Conservation (phyloP, 1,140 invertebrate species). For the Cataglyphis hispanica region DNA sequence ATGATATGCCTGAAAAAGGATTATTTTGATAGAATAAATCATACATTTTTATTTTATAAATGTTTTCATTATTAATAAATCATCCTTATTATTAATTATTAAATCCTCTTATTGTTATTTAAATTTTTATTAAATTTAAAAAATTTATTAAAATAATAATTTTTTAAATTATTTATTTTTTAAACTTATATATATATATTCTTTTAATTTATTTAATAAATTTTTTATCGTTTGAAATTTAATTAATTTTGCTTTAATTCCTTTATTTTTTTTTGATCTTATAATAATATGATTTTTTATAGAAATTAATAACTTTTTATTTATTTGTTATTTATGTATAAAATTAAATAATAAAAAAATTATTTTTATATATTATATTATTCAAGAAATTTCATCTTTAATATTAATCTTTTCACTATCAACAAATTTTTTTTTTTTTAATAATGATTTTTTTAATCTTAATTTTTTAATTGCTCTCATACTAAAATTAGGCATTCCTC, state of each 20-base stretch:
- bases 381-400: background rate
- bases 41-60: background rate
- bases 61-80: constrained; percentile 24
- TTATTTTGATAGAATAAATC: constrained; percentile 42
- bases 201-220: background rate
- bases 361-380: constrained; percentile 2
- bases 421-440: background rate
- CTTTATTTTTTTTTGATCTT: background rate
- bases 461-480: background rate
- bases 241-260: background rate
- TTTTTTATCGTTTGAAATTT: background rate
- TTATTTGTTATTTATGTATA: background rate
- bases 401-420: background rate
- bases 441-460: background rate
- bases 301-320: constrained; percentile 29
- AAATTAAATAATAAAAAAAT: constrained; percentile 18
- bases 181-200: background rate
- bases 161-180: no score
- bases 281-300: background rate
- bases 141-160: no score
- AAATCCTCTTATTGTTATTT: background rate
- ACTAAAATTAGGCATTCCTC: background rate
- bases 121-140: background rate
- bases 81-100: constrained; percentile 2
- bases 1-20: constrained; percentile 22